These are phyloP conservation scores for Geotrypetes seraphini DNA, from an alignment of 2,797 vertebrate genomes.

Conservation along the genomic window DNA sequence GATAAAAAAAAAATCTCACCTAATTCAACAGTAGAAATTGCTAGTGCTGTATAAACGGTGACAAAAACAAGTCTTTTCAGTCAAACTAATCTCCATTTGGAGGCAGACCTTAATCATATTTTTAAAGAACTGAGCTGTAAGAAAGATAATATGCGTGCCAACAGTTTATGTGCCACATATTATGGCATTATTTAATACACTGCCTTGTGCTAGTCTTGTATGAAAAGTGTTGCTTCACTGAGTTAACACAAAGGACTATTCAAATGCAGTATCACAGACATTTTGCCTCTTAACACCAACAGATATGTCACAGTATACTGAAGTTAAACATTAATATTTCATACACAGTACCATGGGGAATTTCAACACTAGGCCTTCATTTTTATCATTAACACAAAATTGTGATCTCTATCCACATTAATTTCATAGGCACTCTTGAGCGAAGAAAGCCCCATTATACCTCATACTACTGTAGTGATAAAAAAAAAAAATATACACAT, in stretches of 20 bases:
- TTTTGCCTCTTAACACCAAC: constrained; percentile 1
- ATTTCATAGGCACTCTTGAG: constrained; percentile 65
- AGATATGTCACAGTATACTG: neutral
- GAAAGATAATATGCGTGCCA: too few relatives aligned
- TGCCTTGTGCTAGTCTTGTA: too few relatives aligned
- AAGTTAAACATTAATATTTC: constrained; percentile 15
- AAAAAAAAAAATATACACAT: constrained; percentile 71
- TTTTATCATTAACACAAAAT: constrained; percentile 76
- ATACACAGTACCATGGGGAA: neutral
- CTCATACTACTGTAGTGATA: constrained; percentile 81
- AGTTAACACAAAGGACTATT: constrained; percentile 1
- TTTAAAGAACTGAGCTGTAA: too few relatives aligned
- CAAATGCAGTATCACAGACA: neutral
- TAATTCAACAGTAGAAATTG: too few relatives aligned
- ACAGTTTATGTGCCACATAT: too few relatives aligned
- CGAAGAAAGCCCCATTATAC: constrained; percentile 79
- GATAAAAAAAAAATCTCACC: too few relatives aligned
- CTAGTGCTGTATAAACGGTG: too few relatives aligned
- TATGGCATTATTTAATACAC: too few relatives aligned
- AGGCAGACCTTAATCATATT: too few relatives aligned
- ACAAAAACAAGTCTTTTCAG: too few relatives aligned
- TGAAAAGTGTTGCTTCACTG: too few relatives aligned
- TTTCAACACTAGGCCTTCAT: constrained; percentile 61
- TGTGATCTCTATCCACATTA: constrained; percentile 71
- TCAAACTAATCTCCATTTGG: too few relatives aligned